Evolutionary conservation across 2,797 vertebrate genomes (phyloP), one percentile per base, ranked within the genome.

Genomic region (Mormyrops boulengeri): DNA sequence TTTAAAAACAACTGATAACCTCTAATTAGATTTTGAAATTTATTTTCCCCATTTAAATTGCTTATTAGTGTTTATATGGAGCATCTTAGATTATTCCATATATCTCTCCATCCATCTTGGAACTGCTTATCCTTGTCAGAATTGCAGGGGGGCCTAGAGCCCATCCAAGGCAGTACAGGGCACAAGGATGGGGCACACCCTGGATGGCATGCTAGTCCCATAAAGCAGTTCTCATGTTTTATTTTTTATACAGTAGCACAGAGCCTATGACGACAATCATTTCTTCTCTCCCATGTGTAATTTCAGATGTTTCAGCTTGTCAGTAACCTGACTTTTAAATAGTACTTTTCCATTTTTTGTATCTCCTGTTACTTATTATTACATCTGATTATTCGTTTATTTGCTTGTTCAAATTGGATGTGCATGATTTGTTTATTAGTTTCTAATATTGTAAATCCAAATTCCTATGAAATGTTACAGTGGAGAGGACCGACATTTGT

Each of bases 1-100:
- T 87, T 44, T 41, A 69, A 69, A 69, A 88, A 73, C 60, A 66
- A 88, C 62, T 73, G 57, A 73, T 88, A 88, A 69, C 62, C 62
- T 34, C 62, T 69, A 69, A 69, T 69, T 69, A 69, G 62, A 69
- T 69, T 69, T 69, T 69, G 26, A 69, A 69, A 69, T 69, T 69
- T 69, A 69, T 69, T 69, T 69, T 69, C 62, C 60, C 26, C 62
- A 69, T 69, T 69, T 69, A 69, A 69, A 69, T 69, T 69, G 26
- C 62, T 69, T 69, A 69, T 69, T 69, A 69, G 62, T 62, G 57
- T 69, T 69, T 69, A 69, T 69, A 34, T 69, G 62, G 62, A 69
- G 62, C 62, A 69, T 69, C 62, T 69, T 69, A 69, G 62, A 69
- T 69, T 69, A 69, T 14, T 69, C 62, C 62, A 69, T 34, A 26